Conservation (phyloP, 2,888 invertebrate species). For the Euspilapteryx auroguttella region DNA sequence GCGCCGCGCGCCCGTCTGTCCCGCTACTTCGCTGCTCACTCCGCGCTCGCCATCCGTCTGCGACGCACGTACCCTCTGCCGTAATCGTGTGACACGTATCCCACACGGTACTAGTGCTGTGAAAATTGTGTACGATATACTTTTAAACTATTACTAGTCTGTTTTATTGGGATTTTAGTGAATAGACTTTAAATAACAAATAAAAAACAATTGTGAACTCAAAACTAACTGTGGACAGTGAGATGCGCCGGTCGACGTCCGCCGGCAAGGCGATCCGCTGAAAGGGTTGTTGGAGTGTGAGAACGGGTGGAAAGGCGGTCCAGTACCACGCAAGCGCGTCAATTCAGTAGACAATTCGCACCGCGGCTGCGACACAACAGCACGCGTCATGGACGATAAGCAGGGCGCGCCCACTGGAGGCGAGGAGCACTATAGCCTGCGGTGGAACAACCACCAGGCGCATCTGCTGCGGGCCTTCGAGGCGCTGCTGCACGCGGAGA, state of each 20-base stretch:
- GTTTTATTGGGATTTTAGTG: no score
- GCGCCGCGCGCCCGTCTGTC: slow-evolving; percentile 10
- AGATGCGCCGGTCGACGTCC: slow-evolving; percentile 33
- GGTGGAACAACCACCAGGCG: slow-evolving; percentile 93
- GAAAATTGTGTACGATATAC: no score
- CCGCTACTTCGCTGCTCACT: slow-evolving; percentile 14
- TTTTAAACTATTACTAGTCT: no score
- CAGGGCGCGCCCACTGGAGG: slow-evolving; percentile 24
- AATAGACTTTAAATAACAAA: no score
- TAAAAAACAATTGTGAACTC: not conserved
- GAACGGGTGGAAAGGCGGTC: slow-evolving; percentile 22
- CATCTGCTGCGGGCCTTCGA: slow-evolving; percentile 88
- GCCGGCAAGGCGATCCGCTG: slow-evolving; percentile 33
- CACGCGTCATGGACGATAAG: slow-evolving; percentile 55
- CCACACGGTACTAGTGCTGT: slow-evolving; percentile 1
- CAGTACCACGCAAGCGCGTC: slow-evolving; percentile 3
- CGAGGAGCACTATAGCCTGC: slow-evolving; percentile 85
- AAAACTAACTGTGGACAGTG: slow-evolving; percentile 16
- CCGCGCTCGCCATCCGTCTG: slow-evolving; percentile 31
- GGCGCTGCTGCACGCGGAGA: slow-evolving; percentile 82
- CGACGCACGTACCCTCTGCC: slow-evolving; percentile 24
- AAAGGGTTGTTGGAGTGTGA: slow-evolving; percentile 44
- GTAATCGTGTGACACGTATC: not conserved
- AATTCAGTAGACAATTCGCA: not conserved
- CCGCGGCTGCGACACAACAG: slow-evolving; percentile 33